phyloP scores from a whole-genome alignment of 2,888 invertebrate genomes.

The Galerucella nymphaeae region DNA sequence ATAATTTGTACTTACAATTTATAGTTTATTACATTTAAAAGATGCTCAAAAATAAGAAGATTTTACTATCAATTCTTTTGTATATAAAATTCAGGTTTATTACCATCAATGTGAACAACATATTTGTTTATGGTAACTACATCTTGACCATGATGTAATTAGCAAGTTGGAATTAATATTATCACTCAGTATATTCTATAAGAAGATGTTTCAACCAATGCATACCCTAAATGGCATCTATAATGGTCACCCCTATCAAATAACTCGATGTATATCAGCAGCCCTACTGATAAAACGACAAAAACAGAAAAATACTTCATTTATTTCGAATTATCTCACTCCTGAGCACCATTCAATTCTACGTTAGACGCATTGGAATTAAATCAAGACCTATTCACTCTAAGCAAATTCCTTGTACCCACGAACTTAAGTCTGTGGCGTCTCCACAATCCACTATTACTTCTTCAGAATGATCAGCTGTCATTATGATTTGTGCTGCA shows the following conservation, averaged over 20 bases:
- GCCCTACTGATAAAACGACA: neutral
- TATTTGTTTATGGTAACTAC: too few relatives aligned
- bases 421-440: slow-evolving; percentile 83
- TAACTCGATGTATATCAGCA: slow-evolving; percentile 6
- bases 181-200: too few relatives aligned
- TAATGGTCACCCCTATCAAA: neutral
- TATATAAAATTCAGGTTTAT: too few relatives aligned
- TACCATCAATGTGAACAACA: too few relatives aligned
- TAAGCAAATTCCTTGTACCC: slow-evolving; percentile 89
- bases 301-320: neutral
- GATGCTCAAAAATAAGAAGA: too few relatives aligned
- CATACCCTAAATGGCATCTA: neutral
- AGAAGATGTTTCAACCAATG: too few relatives aligned
- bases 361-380: neutral
- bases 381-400: slow-evolving; percentile 64
- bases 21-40: too few relatives aligned
- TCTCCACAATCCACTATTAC: slow-evolving; percentile 76
- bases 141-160: too few relatives aligned
- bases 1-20: too few relatives aligned
- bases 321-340: neutral
- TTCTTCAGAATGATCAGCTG: slow-evolving; percentile 71
- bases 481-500: slow-evolving; percentile 79
- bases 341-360: slow-evolving; percentile 3
- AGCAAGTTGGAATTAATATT: too few relatives aligned
- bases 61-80: too few relatives aligned